Evolutionary conservation across 2,113 vertebrate species (phyloP), one percentile per base, ranked within the genome.

Genomic region (Ursus arctos): DNA sequence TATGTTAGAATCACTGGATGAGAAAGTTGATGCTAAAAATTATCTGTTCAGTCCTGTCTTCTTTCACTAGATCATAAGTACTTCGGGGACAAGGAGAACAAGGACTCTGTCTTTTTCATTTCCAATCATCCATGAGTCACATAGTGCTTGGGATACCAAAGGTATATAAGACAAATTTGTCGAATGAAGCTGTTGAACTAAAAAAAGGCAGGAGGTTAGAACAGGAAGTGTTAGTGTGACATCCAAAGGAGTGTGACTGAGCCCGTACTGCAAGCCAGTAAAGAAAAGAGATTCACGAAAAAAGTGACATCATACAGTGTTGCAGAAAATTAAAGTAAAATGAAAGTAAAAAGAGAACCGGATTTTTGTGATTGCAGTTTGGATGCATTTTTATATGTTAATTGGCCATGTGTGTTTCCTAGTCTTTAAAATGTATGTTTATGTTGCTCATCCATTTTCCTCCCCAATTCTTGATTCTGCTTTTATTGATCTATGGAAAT

Each of bases 61-160:
- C 9, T 97, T 63, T 93, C 61, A 71, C 26, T 59, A 72, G 59
- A 91, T 80, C 47, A 88, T n/a, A 93, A 84, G 28, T 19, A 88
- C 36, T 84, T 63, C 0, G 6, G 76, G 53, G 36, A 89, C 81
- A 93, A 94, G n/a, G 53, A 83, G 43, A 72, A 77, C 4, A 94
- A 93, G 24, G 6, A 65, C 2, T 72, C 4, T 90, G 16, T 40
- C 51, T 6, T 69, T 82, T 79, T 91, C n/a, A 82, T 95, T 88
- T 77, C 28, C 65, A 79, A 43, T 71, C 47, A 74, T 59, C 11
- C 6, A 21, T 43, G 53, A 65, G 2, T 74, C 31, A 43, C 8
- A 53, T 14, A 59, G 18, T 77, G 47, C 36, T 36, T 65, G 22
- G 9, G 22, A 81, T 22, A 69, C 7, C 57, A 92, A 94, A 89